phyloP scores from a whole-genome alignment of 2,888 invertebrate genomes.

The Heliconius hortense region DNA sequence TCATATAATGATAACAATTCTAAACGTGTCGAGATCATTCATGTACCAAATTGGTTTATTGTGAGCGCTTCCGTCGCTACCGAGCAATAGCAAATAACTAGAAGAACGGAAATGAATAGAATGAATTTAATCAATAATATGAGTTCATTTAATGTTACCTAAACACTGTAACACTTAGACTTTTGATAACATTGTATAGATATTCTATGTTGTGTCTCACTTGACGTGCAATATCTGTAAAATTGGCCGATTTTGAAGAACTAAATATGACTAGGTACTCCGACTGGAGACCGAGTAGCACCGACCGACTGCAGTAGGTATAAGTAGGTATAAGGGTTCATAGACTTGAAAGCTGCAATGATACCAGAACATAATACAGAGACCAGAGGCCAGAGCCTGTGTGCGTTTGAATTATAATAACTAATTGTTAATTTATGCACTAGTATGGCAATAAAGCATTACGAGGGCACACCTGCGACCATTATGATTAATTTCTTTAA shows the following conservation, averaged over 20 bases:
- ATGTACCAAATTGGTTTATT: slow-evolving; percentile 37
- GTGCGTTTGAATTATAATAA: slow-evolving; percentile 54
- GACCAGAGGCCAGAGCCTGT: slow-evolving; percentile 16
- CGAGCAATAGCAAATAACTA: slow-evolving; percentile 28
- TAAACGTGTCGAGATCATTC: slow-evolving; percentile 27
- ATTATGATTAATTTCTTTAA: slow-evolving; percentile 32
- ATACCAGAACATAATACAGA: slow-evolving; percentile 19
- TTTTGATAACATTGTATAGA: neutral
- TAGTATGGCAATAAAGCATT: slow-evolving; percentile 46
- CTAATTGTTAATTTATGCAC: slow-evolving; percentile 61
- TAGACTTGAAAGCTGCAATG: neutral
- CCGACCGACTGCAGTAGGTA: no score
- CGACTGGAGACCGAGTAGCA: no score
- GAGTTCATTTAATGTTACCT: slow-evolving; percentile 11
- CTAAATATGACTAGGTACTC: no score
- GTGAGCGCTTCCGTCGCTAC: slow-evolving; percentile 34
- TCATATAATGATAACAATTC: slow-evolving; percentile 20
- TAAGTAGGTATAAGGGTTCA: neutral
- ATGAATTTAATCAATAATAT: slow-evolving; percentile 27
- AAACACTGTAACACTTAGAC: neutral
- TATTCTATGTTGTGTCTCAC: neutral
- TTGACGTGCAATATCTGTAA: neutral
- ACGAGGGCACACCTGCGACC: slow-evolving; percentile 43
- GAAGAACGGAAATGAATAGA: slow-evolving; percentile 32
- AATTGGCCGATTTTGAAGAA: neutral